Evolutionary conservation across 2,888 invertebrate species (phyloP), one percentile per base, ranked within the genome.

Genomic region (Hemicrepidius hirtus): DNA sequence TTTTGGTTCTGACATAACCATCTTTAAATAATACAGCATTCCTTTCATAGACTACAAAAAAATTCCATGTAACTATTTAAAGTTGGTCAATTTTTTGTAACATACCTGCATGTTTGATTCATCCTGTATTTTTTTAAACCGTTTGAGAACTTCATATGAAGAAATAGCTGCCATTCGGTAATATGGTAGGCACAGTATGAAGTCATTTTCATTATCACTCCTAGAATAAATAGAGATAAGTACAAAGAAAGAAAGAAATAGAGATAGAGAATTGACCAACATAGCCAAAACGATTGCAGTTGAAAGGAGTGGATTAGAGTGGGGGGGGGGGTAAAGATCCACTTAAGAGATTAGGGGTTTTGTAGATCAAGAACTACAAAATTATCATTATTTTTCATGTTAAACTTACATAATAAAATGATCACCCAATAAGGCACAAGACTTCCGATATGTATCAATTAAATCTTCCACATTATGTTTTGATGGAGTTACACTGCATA

Each of bases 351-450:
- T n/a, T n/a, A n/a, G n/a, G n/a, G n/a, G n/a, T n/a, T n/a, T n/a
- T n/a, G n/a, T n/a, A n/a, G n/a, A n/a, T n/a, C n/a, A n/a, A n/a
- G n/a, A 24, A 2, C 24, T 24, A 24, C 5, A 24, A 24, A 24
- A 3, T 3, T 3, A 24, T 5, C 24, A 24, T 3, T 5, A 24
- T 5, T 5, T 24, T 24, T 5, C 24, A 1, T 65, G 35, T 7
- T 5, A 32, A 12, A 85, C 87, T 53, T 87, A 88, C 85, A 86
- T 87, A 20, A 90, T 85, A 76, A 87, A 90, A 80, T 88, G 90
- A 77, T 91, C 91, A 0, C 87, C 90, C 21, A 91, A 82, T 3
- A 91, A 82, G 1, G 88, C 88, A 77, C 90, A 91, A 0, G 90
- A 89, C 60, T 88, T 87, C 74, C 87, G 84, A 77, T 88, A 90